These are phyloP conservation scores for Leptobrachium leishanense DNA, from an alignment of 2,113 vertebrate species.

Conservation along the genomic window DNA sequence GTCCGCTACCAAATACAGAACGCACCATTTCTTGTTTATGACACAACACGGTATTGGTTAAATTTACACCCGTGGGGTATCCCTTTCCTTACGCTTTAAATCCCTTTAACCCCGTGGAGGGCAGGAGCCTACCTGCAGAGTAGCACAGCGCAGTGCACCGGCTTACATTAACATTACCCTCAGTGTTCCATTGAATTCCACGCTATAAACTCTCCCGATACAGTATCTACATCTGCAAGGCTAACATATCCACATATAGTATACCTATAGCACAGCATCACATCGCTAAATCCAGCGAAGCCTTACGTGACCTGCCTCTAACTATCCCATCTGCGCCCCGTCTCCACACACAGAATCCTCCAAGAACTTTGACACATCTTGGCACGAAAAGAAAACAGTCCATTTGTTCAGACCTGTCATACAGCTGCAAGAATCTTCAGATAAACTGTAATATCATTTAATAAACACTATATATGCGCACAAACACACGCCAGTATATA, in stretches of 20 bases:
- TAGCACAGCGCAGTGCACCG: no score
- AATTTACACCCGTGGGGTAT: no score
- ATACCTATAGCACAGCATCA: background rate
- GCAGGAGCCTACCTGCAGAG: background rate
- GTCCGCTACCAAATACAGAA: no score
- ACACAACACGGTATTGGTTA: no score
- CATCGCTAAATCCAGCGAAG: background rate
- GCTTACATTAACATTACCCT: background rate
- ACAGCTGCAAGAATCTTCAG: background rate
- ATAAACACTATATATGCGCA: background rate
- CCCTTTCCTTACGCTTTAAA: no score
- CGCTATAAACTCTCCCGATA: background rate
- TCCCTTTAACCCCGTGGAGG: no score
- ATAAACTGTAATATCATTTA: background rate
- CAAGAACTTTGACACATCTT: slow-evolving; percentile 1
- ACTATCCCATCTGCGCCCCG: background rate
- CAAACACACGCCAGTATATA: no score
- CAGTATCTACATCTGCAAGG: background rate
- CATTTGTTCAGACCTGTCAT: background rate
- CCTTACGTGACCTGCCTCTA: background rate
- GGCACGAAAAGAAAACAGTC: background rate
- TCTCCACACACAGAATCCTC: background rate
- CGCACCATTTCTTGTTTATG: no score
- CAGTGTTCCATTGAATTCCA: background rate
- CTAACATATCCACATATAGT: background rate